Evolutionary conservation across 2,797 vertebrate genomes (phyloP).

Genomic region (Spondyliosoma cantharus): DNA sequence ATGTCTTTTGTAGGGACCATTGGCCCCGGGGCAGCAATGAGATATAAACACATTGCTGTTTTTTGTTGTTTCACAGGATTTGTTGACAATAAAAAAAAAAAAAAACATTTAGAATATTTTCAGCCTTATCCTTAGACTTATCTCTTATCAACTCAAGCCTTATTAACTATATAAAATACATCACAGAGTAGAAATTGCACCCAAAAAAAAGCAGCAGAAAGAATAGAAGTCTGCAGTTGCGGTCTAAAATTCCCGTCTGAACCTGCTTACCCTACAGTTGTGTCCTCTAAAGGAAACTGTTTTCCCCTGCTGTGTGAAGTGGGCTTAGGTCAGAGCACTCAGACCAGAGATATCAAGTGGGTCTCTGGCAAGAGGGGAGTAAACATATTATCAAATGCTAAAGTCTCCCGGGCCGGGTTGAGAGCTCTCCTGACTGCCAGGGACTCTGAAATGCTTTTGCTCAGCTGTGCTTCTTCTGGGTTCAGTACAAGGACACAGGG

Average conservation of each 20-base stretch:
- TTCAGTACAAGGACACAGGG: slow-evolving; percentile 61
- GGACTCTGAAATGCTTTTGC: slow-evolving; percentile 39
- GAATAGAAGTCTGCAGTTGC: not conserved
- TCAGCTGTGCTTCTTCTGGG: slow-evolving; percentile 31
- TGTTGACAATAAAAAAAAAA: too few relatives aligned
- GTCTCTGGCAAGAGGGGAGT: slow-evolving; percentile 65
- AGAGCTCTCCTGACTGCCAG: slow-evolving; percentile 48
- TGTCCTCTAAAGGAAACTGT: slow-evolving; percentile 27
- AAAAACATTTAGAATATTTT: not conserved
- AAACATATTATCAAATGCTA: slow-evolving; percentile 70
- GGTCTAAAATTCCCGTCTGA: slow-evolving; percentile 16
- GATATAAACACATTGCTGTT: not conserved
- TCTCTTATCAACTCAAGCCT: too few relatives aligned
- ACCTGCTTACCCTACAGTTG: slow-evolving; percentile 16
- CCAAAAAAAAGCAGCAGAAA: not conserved
- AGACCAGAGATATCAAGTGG: slow-evolving; percentile 66
- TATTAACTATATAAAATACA: not conserved
- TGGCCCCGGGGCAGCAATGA: not conserved
- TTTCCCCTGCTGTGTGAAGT: slow-evolving; percentile 32
- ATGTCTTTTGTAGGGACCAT: not conserved
- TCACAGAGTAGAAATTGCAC: not conserved
- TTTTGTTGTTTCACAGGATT: too few relatives aligned
- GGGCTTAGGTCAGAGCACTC: slow-evolving; percentile 55
- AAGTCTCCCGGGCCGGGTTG: slow-evolving; percentile 45
- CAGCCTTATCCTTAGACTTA: not conserved